A percentile compares a stretch with the other conserved stretches of the same genome.
These are phyloP conservation scores for Copidosoma floridanum DNA, from an alignment of 1,140 invertebrate species.

Conservation along the genomic window DNA sequence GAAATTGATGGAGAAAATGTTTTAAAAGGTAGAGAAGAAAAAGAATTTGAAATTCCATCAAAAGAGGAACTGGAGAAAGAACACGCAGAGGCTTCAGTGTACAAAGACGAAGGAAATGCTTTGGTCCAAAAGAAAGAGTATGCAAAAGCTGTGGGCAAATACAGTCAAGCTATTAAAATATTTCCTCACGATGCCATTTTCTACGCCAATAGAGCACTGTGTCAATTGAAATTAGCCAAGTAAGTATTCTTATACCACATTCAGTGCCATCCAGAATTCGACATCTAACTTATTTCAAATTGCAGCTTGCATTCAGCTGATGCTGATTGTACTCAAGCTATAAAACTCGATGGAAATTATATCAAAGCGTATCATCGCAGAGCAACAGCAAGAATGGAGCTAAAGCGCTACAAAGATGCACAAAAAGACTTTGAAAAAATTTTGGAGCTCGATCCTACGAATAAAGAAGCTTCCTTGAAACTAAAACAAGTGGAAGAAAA, in stretches of 20 bases:
- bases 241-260: slow-evolving; percentile 51
- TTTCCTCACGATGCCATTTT: slow-evolving; percentile 79
- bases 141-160: slow-evolving; percentile 76
- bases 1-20: slow-evolving; percentile 64
- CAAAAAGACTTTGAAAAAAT: slow-evolving; percentile 66
- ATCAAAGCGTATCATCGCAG: slow-evolving; percentile 78
- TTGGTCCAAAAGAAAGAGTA: slow-evolving; percentile 77
- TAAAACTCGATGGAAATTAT: slow-evolving; percentile 72
- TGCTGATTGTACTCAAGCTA: slow-evolving; percentile 70
- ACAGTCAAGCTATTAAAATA: slow-evolving; percentile 74
- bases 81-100: slow-evolving; percentile 48
- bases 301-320: slow-evolving; percentile 72
- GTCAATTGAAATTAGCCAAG: slow-evolving; percentile 81
- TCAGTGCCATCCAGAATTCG: not conserved
- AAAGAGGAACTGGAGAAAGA: slow-evolving; percentile 63
- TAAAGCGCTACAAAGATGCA: slow-evolving; percentile 65
- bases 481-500: slow-evolving; percentile 60
- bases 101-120: slow-evolving; percentile 73
- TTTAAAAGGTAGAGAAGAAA: slow-evolving; percentile 56
- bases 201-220: slow-evolving; percentile 85
- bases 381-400: slow-evolving; percentile 65
- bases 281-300: slow-evolving; percentile 10
- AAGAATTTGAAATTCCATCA: slow-evolving; percentile 56
- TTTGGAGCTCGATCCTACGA: slow-evolving; percentile 70
- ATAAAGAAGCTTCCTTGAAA: slow-evolving; percentile 62